Evolutionary conservation across 2,797 vertebrate species (phyloP), one percentile per base, ranked within the genome.

Genomic region (Hybognathus amarus): DNA sequence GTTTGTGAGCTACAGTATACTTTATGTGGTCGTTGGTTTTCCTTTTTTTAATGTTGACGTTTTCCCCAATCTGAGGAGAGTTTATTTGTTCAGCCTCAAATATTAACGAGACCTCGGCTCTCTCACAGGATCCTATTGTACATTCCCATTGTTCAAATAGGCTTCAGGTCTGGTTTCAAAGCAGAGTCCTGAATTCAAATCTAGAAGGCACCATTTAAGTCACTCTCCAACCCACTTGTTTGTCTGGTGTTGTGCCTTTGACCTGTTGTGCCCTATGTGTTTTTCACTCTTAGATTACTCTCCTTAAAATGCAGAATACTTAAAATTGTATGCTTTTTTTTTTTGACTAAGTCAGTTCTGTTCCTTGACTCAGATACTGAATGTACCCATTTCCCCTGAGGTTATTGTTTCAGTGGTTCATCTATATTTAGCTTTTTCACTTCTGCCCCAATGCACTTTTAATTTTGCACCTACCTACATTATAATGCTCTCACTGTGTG

Each of bases 191-290:
- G 33, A 12, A 76, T 56, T 52, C 18, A 30, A 12, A 24, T 47
- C 20, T 17, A 71, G 52, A 17, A 40, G 79, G 30, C 61, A 30
- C 8, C 4, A 42, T 74, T 63, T 61, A 42, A 40, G 79, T 70
- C 47, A 54, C 12, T 82, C 45, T 67, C 33, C 4, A 6, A n/a
- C 61, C 64, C n/a, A 27, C 3, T 30, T 27, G 80, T 90, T 84
- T 92, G 93, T 93, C 92, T 89, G 70, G 92, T 94, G 93, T 93
- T 86, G 93, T 94, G 92, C 93, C 92, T 93, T 94, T 92, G 90
- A 93, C 89, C 91, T 56, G 59, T 83, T 27, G 54, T 82, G 75
- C 80, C 80, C 59, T 88, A 90, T 91, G 88, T 56, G 47, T 77
- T 20, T 40, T 93, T 87, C 45, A 89, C 93, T 91, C 91, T 90